A percentile compares a stretch with the other conserved stretches of the same genome.
phyloP scores from a whole-genome alignment of 1,140 invertebrate species.

The Papilio helenus region DNA sequence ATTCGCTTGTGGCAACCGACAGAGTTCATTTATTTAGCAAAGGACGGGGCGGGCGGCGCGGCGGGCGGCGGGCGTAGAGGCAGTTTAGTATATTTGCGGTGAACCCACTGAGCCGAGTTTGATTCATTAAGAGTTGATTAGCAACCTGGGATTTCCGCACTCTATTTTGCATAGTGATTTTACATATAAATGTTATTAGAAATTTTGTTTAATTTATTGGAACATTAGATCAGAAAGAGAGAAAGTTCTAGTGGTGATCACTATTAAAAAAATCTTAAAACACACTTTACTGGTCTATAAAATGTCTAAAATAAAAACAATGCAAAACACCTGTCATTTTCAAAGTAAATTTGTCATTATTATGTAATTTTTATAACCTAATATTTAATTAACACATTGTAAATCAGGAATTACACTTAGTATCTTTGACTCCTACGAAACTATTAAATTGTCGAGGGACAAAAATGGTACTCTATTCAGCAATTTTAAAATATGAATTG shows the following conservation, averaged over 20 bases:
- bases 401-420: no score
- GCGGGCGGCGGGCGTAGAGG: neutral
- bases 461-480: neutral
- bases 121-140: slow-evolving; percentile 55
- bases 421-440: no score
- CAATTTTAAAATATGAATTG: neutral
- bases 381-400: no score
- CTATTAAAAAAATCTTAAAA: no score
- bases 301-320: no score
- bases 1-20: neutral
- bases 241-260: no score
- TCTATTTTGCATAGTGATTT: slow-evolving; percentile 15
- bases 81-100: slow-evolving; percentile 56
- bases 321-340: no score
- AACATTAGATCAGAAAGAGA: neutral
- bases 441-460: neutral
- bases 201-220: neutral
- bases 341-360: no score
- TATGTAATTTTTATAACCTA: no score
- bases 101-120: slow-evolving; percentile 40
- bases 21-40: slow-evolving; percentile 33
- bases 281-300: no score
- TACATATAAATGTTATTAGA: neutral
- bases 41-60: neutral
- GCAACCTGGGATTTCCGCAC: slow-evolving; percentile 41